Evolutionary conservation across 2,797 vertebrate genomes (phyloP).

Genomic region (Parauchenoglanis punctatus): DNA sequence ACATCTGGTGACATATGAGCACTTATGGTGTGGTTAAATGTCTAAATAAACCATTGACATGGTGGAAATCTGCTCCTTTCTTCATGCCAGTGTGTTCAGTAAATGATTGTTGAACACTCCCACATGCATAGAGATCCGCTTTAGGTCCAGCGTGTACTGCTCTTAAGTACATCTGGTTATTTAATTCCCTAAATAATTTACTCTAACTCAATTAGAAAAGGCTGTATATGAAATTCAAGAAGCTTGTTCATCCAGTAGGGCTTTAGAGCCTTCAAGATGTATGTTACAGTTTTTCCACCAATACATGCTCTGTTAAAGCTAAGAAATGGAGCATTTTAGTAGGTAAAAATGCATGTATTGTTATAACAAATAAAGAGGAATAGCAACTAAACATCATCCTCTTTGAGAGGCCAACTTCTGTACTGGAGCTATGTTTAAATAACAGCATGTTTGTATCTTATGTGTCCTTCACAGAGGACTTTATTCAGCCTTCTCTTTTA

Average conservation of each 20-base stretch:
- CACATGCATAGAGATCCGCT: constrained; percentile 8
- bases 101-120: constrained; percentile 33
- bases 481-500: constrained; percentile 10
- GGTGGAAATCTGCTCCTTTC: constrained; percentile 18
- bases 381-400: constrained; percentile 1
- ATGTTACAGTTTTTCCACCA: neutral
- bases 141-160: constrained; percentile 1
- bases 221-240: neutral
- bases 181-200: constrained; percentile 12
- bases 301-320: neutral
- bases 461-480: constrained; percentile 10
- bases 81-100: constrained; percentile 5
- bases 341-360: neutral
- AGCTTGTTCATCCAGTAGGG: neutral
- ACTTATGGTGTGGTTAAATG: constrained; percentile 42
- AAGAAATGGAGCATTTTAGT: neutral
- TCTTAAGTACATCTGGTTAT: constrained; percentile 11
- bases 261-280: neutral
- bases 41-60: constrained; percentile 25
- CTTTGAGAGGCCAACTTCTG: neutral
- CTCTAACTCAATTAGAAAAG: constrained; percentile 8
- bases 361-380: neutral
- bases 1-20: constrained; percentile 49
- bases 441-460: neutral
- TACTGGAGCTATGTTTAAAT: neutral